These are phyloP conservation scores for Eleutherodactylus coqui DNA, from an alignment of 2,797 vertebrate species.

Conservation along the genomic window DNA sequence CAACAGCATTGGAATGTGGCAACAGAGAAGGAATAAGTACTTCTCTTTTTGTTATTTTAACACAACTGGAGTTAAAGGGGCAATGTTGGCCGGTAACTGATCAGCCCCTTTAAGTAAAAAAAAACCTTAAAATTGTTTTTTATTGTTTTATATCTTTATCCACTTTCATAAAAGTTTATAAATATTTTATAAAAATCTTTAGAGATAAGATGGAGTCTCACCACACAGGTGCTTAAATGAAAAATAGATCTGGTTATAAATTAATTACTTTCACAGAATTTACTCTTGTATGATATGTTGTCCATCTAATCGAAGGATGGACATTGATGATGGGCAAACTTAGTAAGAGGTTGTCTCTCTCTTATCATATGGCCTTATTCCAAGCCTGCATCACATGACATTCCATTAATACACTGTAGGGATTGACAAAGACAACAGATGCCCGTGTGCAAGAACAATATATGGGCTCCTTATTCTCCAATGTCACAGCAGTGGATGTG, in stretches of 20 bases:
- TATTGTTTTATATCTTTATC: not conserved
- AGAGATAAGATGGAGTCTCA: not conserved
- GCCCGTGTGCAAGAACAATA: too few relatives aligned
- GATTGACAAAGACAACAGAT: not conserved
- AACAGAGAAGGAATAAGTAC: too few relatives aligned
- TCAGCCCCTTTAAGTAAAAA: not conserved
- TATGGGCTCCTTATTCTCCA: too few relatives aligned
- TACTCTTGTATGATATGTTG: not conserved
- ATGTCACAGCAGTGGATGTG: too few relatives aligned
- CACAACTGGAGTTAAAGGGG: too few relatives aligned
- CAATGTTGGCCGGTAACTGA: too few relatives aligned
- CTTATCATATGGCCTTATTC: not conserved
- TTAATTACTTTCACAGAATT: not conserved
- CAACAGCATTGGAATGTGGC: too few relatives aligned
- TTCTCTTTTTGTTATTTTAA: too few relatives aligned
- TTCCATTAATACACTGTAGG: not conserved
- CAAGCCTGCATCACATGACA: too few relatives aligned
- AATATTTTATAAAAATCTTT: too few relatives aligned
- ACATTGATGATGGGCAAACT: not conserved
- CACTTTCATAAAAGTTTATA: too few relatives aligned
- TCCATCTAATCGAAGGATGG: not conserved
- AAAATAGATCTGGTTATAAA: not conserved
- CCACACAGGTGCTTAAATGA: not conserved
- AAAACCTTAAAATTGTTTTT: not conserved
- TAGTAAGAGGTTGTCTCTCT: not conserved